A percentile compares a stretch with the other conserved stretches of the same genome.
These are phyloP conservation scores for Thera britannica DNA, from an alignment of 2,888 invertebrate genomes.

Conservation along the genomic window DNA sequence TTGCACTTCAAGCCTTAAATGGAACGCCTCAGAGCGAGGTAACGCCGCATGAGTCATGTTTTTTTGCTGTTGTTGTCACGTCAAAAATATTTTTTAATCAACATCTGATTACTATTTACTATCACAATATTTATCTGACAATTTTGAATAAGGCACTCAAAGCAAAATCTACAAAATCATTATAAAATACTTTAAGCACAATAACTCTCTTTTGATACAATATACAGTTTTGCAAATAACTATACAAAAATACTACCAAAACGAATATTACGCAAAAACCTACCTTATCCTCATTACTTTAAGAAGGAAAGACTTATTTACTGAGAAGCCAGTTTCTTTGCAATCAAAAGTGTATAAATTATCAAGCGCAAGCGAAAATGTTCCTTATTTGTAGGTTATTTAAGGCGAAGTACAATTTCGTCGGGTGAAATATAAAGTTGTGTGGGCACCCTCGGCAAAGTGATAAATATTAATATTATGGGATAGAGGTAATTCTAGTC, in stretches of 20 bases:
- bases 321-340: neutral
- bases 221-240: neutral
- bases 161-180: neutral
- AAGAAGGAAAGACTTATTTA: neutral
- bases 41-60: too few species aligned
- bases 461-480: constrained; percentile 32
- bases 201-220: neutral
- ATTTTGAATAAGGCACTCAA: neutral
- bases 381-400: neutral
- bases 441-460: constrained; percentile 10
- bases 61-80: too few species aligned
- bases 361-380: neutral
- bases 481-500: constrained; percentile 30
- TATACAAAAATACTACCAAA: neutral
- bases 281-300: neutral
- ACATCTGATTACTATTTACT: neutral
- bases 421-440: constrained; percentile 16
- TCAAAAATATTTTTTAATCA: too few species aligned
- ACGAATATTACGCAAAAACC: neutral
- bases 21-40: too few species aligned
- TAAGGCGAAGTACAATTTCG: neutral
- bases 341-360: neutral
- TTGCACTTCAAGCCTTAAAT: too few species aligned
- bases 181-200: neutral
- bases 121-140: neutral